These are phyloP conservation scores for Drosophila sordidula DNA, from an alignment of 2,888 invertebrate genomes.

Conservation along the genomic window DNA sequence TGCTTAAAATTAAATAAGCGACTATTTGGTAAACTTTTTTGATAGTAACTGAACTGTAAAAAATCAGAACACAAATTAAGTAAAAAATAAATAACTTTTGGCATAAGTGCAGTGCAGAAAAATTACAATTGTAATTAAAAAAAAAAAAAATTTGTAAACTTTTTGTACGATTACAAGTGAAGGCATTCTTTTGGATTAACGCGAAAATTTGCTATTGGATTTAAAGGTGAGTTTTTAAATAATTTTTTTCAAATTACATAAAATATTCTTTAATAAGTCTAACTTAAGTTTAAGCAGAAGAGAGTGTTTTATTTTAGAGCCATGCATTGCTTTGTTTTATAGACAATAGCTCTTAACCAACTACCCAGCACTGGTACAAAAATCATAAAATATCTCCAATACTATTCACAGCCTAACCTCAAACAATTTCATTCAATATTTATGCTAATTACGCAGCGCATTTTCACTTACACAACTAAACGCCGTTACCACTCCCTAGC, in stretches of 20 bases:
- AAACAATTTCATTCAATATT: constrained; percentile 18
- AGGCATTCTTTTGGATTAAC: constrained; percentile 69
- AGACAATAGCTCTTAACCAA: not conserved
- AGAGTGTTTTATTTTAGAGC: too few relatives aligned
- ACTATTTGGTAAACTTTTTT: constrained; percentile 69
- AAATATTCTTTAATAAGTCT: too few relatives aligned
- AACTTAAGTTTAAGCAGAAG: too few relatives aligned
- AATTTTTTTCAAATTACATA: too few relatives aligned
- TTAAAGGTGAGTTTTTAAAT: constrained; percentile 60
- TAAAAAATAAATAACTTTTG: constrained; percentile 38
- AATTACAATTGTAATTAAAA: constrained; percentile 28
- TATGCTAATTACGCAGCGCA: constrained; percentile 42
- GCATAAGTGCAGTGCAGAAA: constrained; percentile 48
- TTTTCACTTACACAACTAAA: constrained; percentile 30
- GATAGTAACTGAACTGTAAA: constrained; percentile 64
- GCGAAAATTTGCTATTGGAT: constrained; percentile 71
- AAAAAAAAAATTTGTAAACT: constrained; percentile 57
- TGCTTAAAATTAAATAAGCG: constrained; percentile 56
- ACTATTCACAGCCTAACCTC: constrained; percentile 15
- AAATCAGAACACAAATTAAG: constrained; percentile 16
- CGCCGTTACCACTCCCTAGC: constrained; percentile 14
- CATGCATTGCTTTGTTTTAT: too few relatives aligned
- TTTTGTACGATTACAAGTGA: constrained; percentile 50
- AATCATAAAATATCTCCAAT: not conserved
- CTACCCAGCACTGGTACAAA: constrained; percentile 4